phyloP scores from a whole-genome alignment of 2,888 invertebrate species.

The Sipha maydis region DNA sequence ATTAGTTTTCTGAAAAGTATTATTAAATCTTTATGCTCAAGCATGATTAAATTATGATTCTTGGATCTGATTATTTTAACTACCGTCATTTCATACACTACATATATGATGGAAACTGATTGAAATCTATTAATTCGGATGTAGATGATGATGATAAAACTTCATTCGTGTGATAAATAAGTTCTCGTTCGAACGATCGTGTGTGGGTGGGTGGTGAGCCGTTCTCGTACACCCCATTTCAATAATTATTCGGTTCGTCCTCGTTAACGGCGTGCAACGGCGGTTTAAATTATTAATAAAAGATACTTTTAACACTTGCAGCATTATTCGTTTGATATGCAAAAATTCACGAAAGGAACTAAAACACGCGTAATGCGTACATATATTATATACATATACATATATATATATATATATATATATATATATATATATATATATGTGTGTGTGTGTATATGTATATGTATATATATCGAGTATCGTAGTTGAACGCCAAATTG shows the following conservation, averaged over 20 bases:
- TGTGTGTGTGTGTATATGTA: too few relatives aligned
- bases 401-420: too few relatives aligned
- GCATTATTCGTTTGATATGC: slow-evolving; percentile 16
- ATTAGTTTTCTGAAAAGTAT: too few relatives aligned
- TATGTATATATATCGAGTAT: not conserved
- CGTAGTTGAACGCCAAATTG: not conserved
- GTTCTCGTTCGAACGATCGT: not conserved
- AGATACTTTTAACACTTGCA: not conserved
- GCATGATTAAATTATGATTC: not conserved
- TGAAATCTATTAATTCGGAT: slow-evolving; percentile 18
- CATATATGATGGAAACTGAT: not conserved
- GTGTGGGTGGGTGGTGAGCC: not conserved
- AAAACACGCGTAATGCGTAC: slow-evolving; percentile 10
- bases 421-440: too few relatives aligned
- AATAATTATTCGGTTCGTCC: not conserved
- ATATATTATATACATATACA: too few relatives aligned
- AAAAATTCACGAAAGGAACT: slow-evolving; percentile 22
- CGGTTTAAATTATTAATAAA: slow-evolving; percentile 37
- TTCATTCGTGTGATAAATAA: not conserved
- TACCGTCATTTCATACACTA: not conserved
- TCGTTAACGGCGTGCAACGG: slow-evolving; percentile 11
- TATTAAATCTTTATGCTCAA: not conserved
- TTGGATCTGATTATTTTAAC: not conserved
- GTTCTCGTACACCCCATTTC: not conserved
- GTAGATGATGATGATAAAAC: not conserved